phyloP scores from a whole-genome alignment of 2,888 invertebrate species.

The Proisotoma minuta region DNA sequence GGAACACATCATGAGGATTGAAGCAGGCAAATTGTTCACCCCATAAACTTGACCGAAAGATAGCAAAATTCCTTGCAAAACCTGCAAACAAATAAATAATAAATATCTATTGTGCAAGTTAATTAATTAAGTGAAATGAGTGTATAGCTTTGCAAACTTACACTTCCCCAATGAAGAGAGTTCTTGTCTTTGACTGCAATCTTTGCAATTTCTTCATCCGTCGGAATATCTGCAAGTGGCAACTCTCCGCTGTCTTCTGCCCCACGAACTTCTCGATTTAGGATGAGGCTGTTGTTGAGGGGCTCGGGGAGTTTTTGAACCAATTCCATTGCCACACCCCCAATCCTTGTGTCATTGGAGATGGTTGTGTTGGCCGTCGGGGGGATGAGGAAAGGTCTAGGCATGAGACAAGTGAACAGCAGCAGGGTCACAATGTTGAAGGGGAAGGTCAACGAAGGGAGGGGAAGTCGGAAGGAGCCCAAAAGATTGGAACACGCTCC shows the following conservation, averaged over 20 bases:
- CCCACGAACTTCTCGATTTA: neutral
- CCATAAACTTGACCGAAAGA: constrained; percentile 53
- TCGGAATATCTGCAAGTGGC: neutral
- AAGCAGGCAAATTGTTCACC: constrained; percentile 50
- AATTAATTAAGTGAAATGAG: neutral
- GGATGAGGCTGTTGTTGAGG: neutral
- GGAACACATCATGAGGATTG: constrained; percentile 51
- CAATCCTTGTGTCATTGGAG: neutral
- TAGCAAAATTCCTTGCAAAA: constrained; percentile 51
- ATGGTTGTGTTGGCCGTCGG: neutral
- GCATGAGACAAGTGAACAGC: constrained; percentile 49
- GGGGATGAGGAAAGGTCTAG: constrained; percentile 29
- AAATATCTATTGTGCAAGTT: neutral
- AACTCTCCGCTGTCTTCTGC: neutral
- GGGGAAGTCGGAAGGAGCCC: constrained; percentile 49
- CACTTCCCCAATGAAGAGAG: constrained; percentile 51
- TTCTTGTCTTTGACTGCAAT: neutral
- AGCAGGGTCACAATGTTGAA: constrained; percentile 51
- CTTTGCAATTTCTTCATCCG: neutral
- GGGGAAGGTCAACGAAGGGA: constrained; percentile 51
- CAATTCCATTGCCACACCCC: constrained; percentile 13
- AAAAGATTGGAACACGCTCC: constrained; percentile 49
- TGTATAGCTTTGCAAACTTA: constrained; percentile 38
- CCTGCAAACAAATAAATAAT: constrained; percentile 47
- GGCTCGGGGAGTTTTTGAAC: constrained; percentile 4